Base-by-base conservation (phyloP, 92 coral and sea anemone genomes). In the Metridium senile region DNA sequence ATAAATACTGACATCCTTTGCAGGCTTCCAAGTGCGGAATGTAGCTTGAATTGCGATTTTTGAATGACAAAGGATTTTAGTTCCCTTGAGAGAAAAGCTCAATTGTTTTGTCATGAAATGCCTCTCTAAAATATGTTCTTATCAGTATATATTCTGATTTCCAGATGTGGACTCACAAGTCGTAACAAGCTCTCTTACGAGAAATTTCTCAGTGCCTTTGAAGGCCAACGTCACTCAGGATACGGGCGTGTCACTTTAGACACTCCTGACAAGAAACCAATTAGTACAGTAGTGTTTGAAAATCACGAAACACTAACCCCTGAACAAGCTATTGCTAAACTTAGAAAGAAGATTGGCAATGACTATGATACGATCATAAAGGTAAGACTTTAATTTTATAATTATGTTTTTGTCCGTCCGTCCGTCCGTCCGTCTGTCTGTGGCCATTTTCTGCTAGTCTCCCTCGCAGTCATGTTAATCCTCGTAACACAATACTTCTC, bases 221-320 rank as follows among this genome's bases (percentile, higher is more conserved):
- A 92, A 68, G 97, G 89, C 49, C 79, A 74, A 57, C 84, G 89
- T 6, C 89, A 75, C 30, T 70, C 97, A n/a, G 97, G 97, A 31
- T 89, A 92, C 45, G 93, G 97, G 31, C 97, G 93, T 46, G 97
- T 82, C 43, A 92, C 91, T 19, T 86, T 92, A 81, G 97, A 89
- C 66, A 73, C 97, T 30, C 93, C 97, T 13, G 58, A 71, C 31
- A 79, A 71, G 33, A 83, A 75, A 26, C 80, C 69, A 28, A 67
- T 33, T 75, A 88, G 79, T 30, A 89, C 89, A 8, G 97, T 92
- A 27, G 80, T 85, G 68, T 88, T 92, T 84, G 89, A 92, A 78
- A 85, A 90, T 26, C 83, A 86, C 62, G 87, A 79, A 16, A 22
- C 85, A 45, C 93, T 91, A 2, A 52, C 79, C 56, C 89, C 93